Base-by-base conservation (phyloP, 2,888 invertebrate species). In the Flabesymbios commensalis region DNA sequence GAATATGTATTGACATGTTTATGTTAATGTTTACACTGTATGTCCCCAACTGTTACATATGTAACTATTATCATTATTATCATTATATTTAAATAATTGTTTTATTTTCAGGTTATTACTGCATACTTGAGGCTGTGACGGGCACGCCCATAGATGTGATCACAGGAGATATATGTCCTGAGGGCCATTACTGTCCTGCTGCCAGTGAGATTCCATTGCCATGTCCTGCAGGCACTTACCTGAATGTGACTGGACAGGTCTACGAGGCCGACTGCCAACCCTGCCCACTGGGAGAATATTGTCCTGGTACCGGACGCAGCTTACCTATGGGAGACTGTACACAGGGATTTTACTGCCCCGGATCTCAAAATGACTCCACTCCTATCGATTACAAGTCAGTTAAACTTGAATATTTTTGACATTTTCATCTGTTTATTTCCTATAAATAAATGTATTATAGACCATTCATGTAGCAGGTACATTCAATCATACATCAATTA, bases 281-380 rank as follows among this genome's bases (percentile, higher is more conserved):
- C 22, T 67, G 67, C 53, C 62, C 65, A 1, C 54, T 56, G n/a
- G 64, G 64, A n/a, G 64, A 67, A 61, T 78, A 73, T 63, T 80
- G 80, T 64, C 75, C 76, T 4, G 73, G 74, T 2, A 65, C 65
- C 2, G 78, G 79, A 17, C 62, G 63, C 14, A 64, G 65, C 5
- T 24, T 65, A 3, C 77, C 79, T 0, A 59, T 67, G 0, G 78
- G 76, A n/a, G 65, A 71, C 65, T 80, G 80, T 64, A 63, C 62
- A 47, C 68, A 75, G 10, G 79, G 79, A 5, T 79, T 77, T 63
- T 80, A 74, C 64, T 79, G 80, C 57, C 78, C 80, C 17, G 70
- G 71, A 29, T 74, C 74, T 17, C 78, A 79, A 63, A 78, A 75
- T 62, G 68, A 71, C 3, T 74, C 78, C 7, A 70, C 72, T 17